Conservation (phyloP, 1,140 invertebrate genomes). For the Halictus rubicundus region DNA sequence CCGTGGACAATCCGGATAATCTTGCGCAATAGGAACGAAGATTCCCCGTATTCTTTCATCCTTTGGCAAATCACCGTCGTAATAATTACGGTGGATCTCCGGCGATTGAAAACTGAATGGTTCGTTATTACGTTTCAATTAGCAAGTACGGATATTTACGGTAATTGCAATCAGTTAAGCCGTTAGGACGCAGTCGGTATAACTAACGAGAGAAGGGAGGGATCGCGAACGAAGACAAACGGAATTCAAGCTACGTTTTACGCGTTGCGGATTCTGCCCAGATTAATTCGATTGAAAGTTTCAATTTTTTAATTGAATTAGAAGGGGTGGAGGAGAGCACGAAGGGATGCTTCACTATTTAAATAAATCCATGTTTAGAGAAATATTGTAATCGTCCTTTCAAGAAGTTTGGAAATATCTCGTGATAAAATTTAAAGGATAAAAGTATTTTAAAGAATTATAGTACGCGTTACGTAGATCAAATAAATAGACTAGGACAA, state of each 20-base stretch:
- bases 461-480: too few species aligned
- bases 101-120: conserved; percentile 34
- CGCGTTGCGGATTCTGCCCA: background rate
- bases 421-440: too few species aligned
- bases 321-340: background rate
- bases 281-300: background rate
- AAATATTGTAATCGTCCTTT: too few species aligned
- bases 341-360: too few species aligned
- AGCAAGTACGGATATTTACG: conserved; percentile 32
- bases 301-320: background rate
- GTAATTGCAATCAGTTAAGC: conserved; percentile 40
- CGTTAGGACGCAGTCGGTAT: conserved; percentile 22
- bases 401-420: too few species aligned
- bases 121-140: conserved; percentile 64
- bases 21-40: conserved; percentile 30
- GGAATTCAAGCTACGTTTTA: background rate
- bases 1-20: conserved; percentile 51
- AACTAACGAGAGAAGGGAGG: background rate
- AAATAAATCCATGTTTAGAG: too few species aligned
- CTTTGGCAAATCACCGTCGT: conserved; percentile 33
- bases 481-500: too few species aligned
- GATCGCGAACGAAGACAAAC: background rate
- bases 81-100: conserved; percentile 33
- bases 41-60: conserved; percentile 34
- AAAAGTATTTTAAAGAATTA: too few species aligned